Conservation (phyloP, 2,113 vertebrate genomes). For the Perca schrenkii region DNA sequence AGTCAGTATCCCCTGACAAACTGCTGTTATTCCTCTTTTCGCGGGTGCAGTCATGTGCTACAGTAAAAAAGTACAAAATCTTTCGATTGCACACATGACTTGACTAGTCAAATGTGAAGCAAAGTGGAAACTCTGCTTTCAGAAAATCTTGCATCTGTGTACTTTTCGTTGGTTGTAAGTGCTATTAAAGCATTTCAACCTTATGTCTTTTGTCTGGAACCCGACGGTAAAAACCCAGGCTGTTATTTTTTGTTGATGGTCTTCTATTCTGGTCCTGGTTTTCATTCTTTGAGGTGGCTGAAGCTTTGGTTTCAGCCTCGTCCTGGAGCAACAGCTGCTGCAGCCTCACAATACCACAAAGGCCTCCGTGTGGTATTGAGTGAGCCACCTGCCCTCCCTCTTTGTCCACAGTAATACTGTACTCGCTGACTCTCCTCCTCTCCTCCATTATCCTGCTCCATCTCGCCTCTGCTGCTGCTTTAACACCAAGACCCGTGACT, state of each 20-base stretch:
- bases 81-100: not conserved
- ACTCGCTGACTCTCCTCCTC: conserved; percentile 48
- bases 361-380: conserved; percentile 74
- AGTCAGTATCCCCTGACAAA: conserved; percentile 5
- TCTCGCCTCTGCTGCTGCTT: conserved; percentile 40
- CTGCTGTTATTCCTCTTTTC: not conserved
- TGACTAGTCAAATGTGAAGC: not conserved
- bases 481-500: conserved; percentile 47
- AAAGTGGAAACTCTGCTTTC: not conserved
- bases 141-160: not conserved
- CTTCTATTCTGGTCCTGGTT: conserved; percentile 46
- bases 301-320: conserved; percentile 53
- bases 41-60: not conserved
- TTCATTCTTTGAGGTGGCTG: conserved; percentile 50
- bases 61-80: not conserved
- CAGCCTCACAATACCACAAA: conserved; percentile 77
- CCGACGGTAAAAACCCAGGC: not conserved
- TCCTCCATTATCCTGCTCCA: conserved; percentile 59
- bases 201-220: not conserved
- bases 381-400: conserved; percentile 76
- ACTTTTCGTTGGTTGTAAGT: no score
- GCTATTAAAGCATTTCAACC: not conserved
- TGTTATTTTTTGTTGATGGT: conserved; percentile 29
- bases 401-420: conserved; percentile 72
- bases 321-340: conserved; percentile 75